These are phyloP conservation scores for Dryoscopus gambensis DNA, from an alignment of 2,113 vertebrate genomes.

Conservation along the genomic window DNA sequence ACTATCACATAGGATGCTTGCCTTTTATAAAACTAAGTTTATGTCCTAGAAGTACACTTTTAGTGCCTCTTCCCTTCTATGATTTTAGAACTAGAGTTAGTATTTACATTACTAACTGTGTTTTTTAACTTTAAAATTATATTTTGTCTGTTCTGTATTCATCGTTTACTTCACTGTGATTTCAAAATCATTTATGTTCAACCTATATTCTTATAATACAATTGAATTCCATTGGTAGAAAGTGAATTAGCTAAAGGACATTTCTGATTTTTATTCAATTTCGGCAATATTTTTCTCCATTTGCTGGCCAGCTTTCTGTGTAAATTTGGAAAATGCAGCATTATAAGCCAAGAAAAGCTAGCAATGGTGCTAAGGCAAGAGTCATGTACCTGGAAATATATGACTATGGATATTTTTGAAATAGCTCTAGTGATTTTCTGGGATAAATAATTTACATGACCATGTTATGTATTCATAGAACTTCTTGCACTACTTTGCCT, in stretches of 20 bases:
- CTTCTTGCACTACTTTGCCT: neutral
- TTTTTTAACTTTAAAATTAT: neutral
- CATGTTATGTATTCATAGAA: neutral
- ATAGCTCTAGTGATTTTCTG: neutral
- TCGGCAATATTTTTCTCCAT: neutral
- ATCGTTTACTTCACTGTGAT: neutral
- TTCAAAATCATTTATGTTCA: neutral
- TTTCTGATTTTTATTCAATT: neutral
- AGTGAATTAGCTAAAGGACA: neutral
- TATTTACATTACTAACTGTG: neutral
- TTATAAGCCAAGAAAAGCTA: neutral
- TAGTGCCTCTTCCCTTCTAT: neutral
- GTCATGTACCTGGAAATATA: neutral
- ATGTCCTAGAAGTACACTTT: neutral
- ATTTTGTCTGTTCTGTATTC: neutral
- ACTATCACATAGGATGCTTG: neutral
- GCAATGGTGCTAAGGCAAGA: neutral
- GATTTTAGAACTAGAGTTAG: neutral
- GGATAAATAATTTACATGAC: neutral
- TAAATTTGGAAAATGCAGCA: neutral
- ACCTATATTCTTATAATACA: neutral
- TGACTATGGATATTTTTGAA: neutral
- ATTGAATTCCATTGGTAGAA: neutral
- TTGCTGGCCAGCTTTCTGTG: neutral
- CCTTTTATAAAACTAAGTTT: neutral